Percentiles rank a stretch among this genome's conserved stretches.
These are phyloP conservation scores for Butorides virescens DNA, from an alignment of 2,113 vertebrate species.

Conservation along the genomic window DNA sequence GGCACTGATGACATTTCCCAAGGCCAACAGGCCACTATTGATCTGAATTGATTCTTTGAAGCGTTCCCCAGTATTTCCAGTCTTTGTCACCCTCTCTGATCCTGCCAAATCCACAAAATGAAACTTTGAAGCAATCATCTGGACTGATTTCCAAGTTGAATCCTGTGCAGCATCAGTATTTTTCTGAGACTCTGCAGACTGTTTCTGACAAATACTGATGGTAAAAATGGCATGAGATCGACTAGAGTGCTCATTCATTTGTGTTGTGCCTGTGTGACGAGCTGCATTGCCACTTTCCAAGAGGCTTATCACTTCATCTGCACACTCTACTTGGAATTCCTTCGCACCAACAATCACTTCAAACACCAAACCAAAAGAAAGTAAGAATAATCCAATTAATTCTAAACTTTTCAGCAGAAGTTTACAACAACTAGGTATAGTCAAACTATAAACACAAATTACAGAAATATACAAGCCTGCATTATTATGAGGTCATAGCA, in stretches of 20 bases:
- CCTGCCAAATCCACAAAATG: conserved; percentile 92
- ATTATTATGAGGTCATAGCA: background rate
- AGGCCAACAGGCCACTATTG: conserved; percentile 85
- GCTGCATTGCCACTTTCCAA: conserved; percentile 82
- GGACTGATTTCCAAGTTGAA: conserved; percentile 39
- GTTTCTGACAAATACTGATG: conserved; percentile 77
- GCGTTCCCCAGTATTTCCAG: conserved; percentile 81
- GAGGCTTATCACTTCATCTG: conserved; percentile 83
- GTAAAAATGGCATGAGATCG: conserved; percentile 90
- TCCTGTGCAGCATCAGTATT: conserved; percentile 17
- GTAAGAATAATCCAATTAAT: background rate
- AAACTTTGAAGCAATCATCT: conserved; percentile 81
- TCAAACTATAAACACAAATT: background rate
- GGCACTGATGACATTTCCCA: conserved; percentile 92
- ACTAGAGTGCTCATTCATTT: conserved; percentile 88
- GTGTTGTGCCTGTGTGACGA: conserved; percentile 81
- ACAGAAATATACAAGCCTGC: background rate
- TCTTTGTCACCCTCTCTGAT: conserved; percentile 86
- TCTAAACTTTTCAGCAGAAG: background rate
- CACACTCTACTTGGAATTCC: conserved; percentile 80
- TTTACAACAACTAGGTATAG: background rate
- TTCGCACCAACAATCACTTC: conserved; percentile 88
- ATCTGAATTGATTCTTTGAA: conserved; percentile 90
- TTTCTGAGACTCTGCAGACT: conserved; percentile 9
- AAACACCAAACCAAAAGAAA: conserved; percentile 45